phyloP scores from a whole-genome alignment of 1,140 invertebrate species.

The Cyclina sinensis region DNA sequence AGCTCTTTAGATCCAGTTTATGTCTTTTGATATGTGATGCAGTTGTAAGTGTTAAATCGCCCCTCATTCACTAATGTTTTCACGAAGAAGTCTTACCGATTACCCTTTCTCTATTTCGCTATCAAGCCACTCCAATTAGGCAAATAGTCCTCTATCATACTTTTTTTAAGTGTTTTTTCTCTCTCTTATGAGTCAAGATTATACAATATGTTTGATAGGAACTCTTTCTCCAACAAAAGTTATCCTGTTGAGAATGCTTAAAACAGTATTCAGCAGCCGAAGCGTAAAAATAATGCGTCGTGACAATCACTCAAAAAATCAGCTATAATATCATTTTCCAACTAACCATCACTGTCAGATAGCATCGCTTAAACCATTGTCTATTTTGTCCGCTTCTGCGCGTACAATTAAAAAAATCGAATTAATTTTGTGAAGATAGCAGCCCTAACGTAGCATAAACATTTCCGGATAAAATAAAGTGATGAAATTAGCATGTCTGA shows the following conservation, averaged over 20 bases:
- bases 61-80: too few species aligned
- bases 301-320: slow-evolving; percentile 14
- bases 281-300: not conserved
- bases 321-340: slow-evolving; percentile 22
- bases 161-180: slow-evolving; percentile 2
- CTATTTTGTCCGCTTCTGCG: slow-evolving; percentile 47
- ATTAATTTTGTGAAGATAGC: slow-evolving; percentile 45
- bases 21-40: too few species aligned
- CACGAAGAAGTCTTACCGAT: not conserved
- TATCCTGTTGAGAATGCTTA: slow-evolving; percentile 23
- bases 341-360: slow-evolving; percentile 27
- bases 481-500: slow-evolving; percentile 46
- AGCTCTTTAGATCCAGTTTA: too few species aligned
- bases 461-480: slow-evolving; percentile 28
- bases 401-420: slow-evolving; percentile 54
- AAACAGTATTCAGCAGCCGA: not conserved
- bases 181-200: slow-evolving; percentile 25
- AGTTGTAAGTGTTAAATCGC: too few species aligned
- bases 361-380: slow-evolving; percentile 28
- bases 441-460: slow-evolving; percentile 44
- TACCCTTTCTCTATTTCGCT: not conserved
- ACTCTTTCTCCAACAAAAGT: slow-evolving; percentile 16
- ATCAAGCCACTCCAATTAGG: not conserved
- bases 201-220: not conserved
- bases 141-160: slow-evolving; percentile 8